A percentile compares a stretch with the other conserved stretches of the same genome.
Conservation (phyloP, 2,113 vertebrate genomes). For the Siphamia tubifer region DNA sequence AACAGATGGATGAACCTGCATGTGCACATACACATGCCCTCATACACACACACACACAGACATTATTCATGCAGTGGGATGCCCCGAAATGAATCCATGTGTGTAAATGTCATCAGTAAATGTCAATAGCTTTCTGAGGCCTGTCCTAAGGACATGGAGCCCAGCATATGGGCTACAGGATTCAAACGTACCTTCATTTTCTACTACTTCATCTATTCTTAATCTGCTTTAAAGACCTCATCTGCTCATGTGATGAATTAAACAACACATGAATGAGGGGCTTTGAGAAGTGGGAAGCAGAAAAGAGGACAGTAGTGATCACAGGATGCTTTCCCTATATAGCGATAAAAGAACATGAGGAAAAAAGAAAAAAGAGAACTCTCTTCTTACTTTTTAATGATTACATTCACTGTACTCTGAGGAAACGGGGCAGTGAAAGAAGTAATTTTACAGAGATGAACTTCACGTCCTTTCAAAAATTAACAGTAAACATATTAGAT, state of each 20-base stretch:
- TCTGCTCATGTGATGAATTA: constrained; percentile 63
- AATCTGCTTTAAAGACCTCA: constrained; percentile 54
- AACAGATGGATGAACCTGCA: constrained; percentile 16
- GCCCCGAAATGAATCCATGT: constrained; percentile 58
- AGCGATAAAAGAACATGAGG: neutral
- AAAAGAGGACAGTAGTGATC: constrained; percentile 13
- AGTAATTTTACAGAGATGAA: neutral
- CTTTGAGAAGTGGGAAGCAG: constrained; percentile 10
- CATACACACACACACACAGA: constrained; percentile 11
- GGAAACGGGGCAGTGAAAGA: neutral
- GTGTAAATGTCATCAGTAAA: constrained; percentile 74
- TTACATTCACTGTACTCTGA: neutral
- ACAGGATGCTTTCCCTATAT: neutral
- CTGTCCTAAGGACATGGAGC: constrained; percentile 49
- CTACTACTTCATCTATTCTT: constrained; percentile 63
- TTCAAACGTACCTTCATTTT: constrained; percentile 34
- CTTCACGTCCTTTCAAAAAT: too few relatives aligned
- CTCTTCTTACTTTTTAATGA: neutral
- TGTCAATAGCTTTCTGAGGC: constrained; percentile 70
- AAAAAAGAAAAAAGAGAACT: neutral
- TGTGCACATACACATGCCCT: neutral
- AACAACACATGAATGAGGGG: constrained; percentile 40
- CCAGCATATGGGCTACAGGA: constrained; percentile 30
- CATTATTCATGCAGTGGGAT: constrained; percentile 59
- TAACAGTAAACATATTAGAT: too few relatives aligned